These are phyloP conservation scores for Entelurus aequoreus DNA, from an alignment of 2,113 vertebrate species.

Conservation along the genomic window DNA sequence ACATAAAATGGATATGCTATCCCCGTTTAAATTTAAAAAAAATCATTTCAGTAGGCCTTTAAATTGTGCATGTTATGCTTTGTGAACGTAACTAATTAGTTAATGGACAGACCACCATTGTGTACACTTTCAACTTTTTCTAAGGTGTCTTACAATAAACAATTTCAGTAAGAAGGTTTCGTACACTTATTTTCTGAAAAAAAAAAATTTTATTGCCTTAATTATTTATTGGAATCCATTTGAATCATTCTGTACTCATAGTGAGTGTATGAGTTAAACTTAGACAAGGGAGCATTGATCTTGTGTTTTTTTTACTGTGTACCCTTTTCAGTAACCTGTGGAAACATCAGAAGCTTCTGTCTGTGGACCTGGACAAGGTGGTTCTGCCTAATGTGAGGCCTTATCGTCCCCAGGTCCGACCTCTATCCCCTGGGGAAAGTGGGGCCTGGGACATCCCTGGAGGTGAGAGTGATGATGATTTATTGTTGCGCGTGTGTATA, in stretches of 20 bases:
- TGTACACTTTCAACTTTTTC: neutral
- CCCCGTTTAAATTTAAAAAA: too few species aligned
- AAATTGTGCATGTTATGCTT: too few species aligned
- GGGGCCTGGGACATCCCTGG: slow-evolving; percentile 98
- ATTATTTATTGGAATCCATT: too few species aligned
- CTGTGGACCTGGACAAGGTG: slow-evolving; percentile 94
- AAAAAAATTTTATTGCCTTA: too few species aligned
- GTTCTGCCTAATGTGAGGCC: slow-evolving; percentile 85
- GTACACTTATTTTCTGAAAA: neutral
- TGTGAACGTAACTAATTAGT: neutral
- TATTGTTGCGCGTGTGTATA: too few species aligned
- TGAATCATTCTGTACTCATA: too few species aligned
- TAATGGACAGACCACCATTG: neutral
- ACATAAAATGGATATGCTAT: too few species aligned
- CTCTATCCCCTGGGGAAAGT: slow-evolving; percentile 94
- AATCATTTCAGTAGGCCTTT: too few species aligned
- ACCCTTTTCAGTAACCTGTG: slow-evolving; percentile 83
- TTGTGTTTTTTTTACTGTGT: neutral
- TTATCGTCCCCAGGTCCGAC: slow-evolving; percentile 93
- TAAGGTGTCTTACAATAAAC: too few species aligned
- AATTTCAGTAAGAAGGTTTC: neutral
- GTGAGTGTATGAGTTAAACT: too few species aligned
- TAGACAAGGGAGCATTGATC: neutral
- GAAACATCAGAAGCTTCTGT: slow-evolving; percentile 97
- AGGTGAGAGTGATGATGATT: slow-evolving; percentile 69